Evolutionary conservation across 2,113 vertebrate genomes (phyloP), one percentile per base, ranked within the genome.

Genomic region (Pangasianodon hypophthalmus): DNA sequence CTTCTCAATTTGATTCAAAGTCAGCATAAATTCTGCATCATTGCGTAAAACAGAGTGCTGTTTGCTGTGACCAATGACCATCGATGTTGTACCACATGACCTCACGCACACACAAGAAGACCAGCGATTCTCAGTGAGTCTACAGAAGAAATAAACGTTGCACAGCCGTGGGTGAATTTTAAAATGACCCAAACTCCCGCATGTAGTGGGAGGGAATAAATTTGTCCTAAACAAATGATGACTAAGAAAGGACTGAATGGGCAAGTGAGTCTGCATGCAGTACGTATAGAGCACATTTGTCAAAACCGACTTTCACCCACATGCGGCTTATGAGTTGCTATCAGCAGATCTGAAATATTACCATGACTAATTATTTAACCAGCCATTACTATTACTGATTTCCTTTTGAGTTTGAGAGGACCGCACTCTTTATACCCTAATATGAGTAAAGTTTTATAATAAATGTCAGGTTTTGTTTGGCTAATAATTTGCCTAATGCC

Each of bases 351-450:
- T 52, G 48, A 52, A 54, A 32, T 48, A 54, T 81, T 54, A 81
- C 79, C 48, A 81, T 81, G 48, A 81, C 79, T 54, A 54, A 81
- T 81, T 32, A 32, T 81, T 81, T 54, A 29, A 81, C 29, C 26
- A 79, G 41, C 75, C 11, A 6, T 79, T 52, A 18, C 14, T 54
- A n/a, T 32, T n/a, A 6, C 46, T 10, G 75, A 79, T 79, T 79
- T 13, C 44, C 75, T 79, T 81, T 52, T 16, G 77, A n/a, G 48
- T 81, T 52, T 81, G 13, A 50, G 77, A 80, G 46, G 11, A 16
- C 11, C 60, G 9, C 77, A 80, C 29, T 16, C 77, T 18, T 46
- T 81, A 18, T 19, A 52, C 26, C 46, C 46, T 7, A 52, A 54
- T 81, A 52, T n/a, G 48, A 54, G 32, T 48, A 44, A 29, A 81